Base-by-base conservation (phyloP, 1,140 invertebrate species). In the Euwallacea similis region DNA sequence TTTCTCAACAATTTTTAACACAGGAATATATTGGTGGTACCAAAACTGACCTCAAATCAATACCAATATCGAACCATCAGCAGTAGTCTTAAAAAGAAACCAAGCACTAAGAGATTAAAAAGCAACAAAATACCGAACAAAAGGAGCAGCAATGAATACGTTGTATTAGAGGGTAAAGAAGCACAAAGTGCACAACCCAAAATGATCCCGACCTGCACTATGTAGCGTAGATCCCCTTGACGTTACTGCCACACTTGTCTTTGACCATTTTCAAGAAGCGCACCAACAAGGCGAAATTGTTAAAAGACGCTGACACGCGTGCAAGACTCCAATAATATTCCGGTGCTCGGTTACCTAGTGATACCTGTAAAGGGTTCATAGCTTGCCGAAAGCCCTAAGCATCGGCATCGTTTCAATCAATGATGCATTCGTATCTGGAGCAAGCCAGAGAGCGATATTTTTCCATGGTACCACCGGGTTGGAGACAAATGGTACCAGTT, bases 331-430 rank as follows among this genome's bases (percentile, higher is more conserved):
- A 74, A 86, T 86, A 46, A 91, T 85, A 67, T 91, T 87, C 77
- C 85, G 84, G 16, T 91, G 91, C 72, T 92, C 89, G 44, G 91
- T 90, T 68, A 92, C 85, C 47, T 87, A 81, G 82, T 92, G 90
- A 79, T 86, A 84, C 42, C 85, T 86, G 75, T 85, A 78, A 13
- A 88, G 69, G 72, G 77, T 84, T 85, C 83, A 88, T 85, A n/a
- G 80, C 86, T 78, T 85, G 78, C 42, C 90, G 82, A 42, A 90
- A 80, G 75, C 89, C 88, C 90, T 90, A 91, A 43, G 86, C 87
- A 81, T 92, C 90, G 76, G 90, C 87, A 64, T 91, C 86, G 11
- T 83, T 80, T 44, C 86, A 77, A 74, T 83, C 87, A 78, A 92
- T 88, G 66, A 78, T 77, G 61, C 76, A 76, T 54, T 77, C 76